Base-by-base conservation (phyloP, 2,797 vertebrate species). In the Rallus crepitans region DNA sequence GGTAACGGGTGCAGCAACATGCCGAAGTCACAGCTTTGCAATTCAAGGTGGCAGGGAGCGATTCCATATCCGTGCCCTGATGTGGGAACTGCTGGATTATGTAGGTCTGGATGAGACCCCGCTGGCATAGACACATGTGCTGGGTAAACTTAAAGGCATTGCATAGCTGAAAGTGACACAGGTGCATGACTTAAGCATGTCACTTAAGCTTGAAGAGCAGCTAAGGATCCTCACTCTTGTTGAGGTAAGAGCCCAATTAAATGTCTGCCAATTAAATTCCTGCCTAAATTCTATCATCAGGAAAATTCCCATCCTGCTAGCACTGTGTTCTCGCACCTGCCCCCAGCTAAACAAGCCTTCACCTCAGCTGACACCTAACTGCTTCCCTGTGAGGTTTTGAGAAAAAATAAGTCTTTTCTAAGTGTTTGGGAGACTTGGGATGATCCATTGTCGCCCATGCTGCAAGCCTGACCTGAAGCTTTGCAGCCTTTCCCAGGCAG, bases 1-100 rank as follows among this genome's bases (percentile, higher is more conserved):
- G 35, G 28, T 16, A 39, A 35, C 2, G 8, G 55, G 30, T 35
- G 37, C 59, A 53, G 21, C 1, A 0, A 20, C 2, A 1, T 27
- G 25, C 39, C 39, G 4, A 15, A 30, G 48, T 11, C 21, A 45
- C 6, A 30, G n/a, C 33, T 72, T 40, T 28, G 56, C 79, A 37
- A 24, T 35, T 63, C 57, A 12, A 53, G 69, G 40, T 63, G 42
- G 35, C 42, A 52, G 63, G 69, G 35, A 75, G 23, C 42, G 18
- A 39, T 4, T 20, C 35, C 12, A 2, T 5, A 20, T 17, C 40
- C 2, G 0, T 56, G 61, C 20, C 48, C 48, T 50, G 48, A 30
- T 35, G 21, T 1, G 11, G 63, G 48, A 50, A 18, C 56, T 24
- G 4, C 25, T 39, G 50, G 42, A 5, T 39, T 33, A 6, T 3